A percentile compares a stretch with the other conserved stretches of the same genome.
phyloP scores from a whole-genome alignment of 2,113 vertebrate species.

The Myotis davidii region DNA sequence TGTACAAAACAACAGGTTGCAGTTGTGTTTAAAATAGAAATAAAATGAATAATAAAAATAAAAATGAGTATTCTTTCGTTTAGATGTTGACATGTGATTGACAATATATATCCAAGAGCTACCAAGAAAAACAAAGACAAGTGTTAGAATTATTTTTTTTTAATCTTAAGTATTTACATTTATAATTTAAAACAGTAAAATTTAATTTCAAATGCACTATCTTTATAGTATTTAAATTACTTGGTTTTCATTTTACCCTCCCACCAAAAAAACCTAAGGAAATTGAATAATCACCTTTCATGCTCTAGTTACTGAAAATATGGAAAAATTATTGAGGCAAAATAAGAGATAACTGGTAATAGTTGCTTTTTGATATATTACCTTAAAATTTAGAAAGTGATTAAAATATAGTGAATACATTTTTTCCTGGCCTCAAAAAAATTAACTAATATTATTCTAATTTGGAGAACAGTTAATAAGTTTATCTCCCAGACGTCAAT shows the following conservation, averaged over 20 bases:
- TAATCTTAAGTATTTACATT: constrained; percentile 55
- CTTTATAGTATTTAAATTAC: constrained; percentile 61
- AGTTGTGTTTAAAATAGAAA: not conserved
- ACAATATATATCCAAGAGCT: not conserved
- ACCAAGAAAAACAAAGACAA: not conserved
- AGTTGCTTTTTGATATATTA: constrained; percentile 11
- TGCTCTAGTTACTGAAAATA: constrained; percentile 75
- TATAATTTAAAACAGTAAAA: constrained; percentile 57
- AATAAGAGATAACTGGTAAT: constrained; percentile 75
- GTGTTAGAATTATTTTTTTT: not conserved
- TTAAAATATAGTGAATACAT: not conserved
- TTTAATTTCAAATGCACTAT: constrained; percentile 74
- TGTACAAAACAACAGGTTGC: not conserved
- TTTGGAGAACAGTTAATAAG: not conserved
- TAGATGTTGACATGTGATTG: not conserved
- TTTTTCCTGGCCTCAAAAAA: not conserved
- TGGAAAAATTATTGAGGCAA: constrained; percentile 73
- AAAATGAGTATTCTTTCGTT: not conserved
- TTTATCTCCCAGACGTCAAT: not conserved
- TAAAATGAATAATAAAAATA: not conserved
- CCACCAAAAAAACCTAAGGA: not conserved
- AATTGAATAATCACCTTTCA: constrained; percentile 49
- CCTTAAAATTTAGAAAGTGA: not conserved
- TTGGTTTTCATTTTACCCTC: constrained; percentile 36
- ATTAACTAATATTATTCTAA: not conserved